These are phyloP conservation scores for Tipula vernalis DNA, from an alignment of 2,888 invertebrate species.

Conservation along the genomic window DNA sequence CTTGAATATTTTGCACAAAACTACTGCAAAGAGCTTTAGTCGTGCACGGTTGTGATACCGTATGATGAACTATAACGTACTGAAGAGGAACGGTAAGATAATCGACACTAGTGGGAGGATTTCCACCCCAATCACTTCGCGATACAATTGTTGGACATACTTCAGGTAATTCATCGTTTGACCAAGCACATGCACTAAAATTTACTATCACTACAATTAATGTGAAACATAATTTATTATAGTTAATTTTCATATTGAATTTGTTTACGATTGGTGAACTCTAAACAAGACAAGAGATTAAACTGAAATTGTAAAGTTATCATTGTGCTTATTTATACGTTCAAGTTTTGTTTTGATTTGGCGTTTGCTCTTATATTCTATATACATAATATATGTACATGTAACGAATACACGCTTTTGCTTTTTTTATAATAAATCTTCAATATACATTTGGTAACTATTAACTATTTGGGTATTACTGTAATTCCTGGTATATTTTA, in stretches of 20 bases:
- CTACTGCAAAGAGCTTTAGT: conserved; percentile 36
- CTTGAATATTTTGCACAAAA: conserved; percentile 39
- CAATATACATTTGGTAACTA: neutral
- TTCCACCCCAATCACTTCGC: conserved; percentile 47
- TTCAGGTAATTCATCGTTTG: neutral
- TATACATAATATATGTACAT: neutral
- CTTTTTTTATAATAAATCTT: neutral
- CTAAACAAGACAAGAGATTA: neutral
- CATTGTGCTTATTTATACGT: neutral
- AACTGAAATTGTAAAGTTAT: neutral
- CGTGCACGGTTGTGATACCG: conserved; percentile 38
- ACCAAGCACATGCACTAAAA: neutral
- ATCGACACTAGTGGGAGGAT: conserved; percentile 35
- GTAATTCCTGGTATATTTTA: neutral
- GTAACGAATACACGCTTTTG: neutral
- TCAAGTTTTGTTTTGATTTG: neutral
- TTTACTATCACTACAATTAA: neutral
- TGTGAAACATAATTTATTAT: neutral
- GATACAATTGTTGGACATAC: conserved; percentile 42
- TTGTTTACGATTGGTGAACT: neutral
- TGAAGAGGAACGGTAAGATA: conserved; percentile 45
- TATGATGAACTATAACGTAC: conserved; percentile 46
- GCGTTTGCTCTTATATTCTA: no score
- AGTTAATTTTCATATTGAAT: neutral
- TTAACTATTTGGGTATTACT: neutral